phyloP scores from a whole-genome alignment of 2,797 vertebrate genomes.

The Furcifer pardalis region DNA sequence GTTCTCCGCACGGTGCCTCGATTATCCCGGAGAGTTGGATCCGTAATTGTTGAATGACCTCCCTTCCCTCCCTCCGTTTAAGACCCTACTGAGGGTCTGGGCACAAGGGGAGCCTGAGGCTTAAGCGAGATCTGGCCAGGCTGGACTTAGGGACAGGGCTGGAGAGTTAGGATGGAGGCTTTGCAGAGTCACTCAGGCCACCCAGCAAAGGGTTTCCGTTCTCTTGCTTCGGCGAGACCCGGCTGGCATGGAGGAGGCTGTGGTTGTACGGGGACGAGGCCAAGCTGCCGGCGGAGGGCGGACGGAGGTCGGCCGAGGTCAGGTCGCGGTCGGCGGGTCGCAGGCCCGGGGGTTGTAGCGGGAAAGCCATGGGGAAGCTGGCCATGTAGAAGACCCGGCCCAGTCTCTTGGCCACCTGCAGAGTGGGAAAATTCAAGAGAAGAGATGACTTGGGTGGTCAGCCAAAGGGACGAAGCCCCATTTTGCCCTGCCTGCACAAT shows the following conservation, averaged over 20 bases:
- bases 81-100: not conserved
- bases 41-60: not conserved
- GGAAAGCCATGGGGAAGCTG: constrained; percentile 91
- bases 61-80: too few species aligned
- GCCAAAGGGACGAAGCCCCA: too few species aligned
- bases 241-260: constrained; percentile 73
- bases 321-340: constrained; percentile 75
- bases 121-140: not conserved
- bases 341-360: constrained; percentile 85
- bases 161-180: constrained; percentile 83
- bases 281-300: constrained; percentile 83
- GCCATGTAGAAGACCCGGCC: constrained; percentile 96
- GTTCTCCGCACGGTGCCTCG: constrained; percentile 20
- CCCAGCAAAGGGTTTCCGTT: constrained; percentile 79
- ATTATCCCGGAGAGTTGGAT: not conserved
- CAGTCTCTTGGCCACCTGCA: constrained; percentile 90
- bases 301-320: constrained; percentile 77
- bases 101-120: not conserved
- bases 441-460: too few species aligned
- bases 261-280: constrained; percentile 82
- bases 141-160: not conserved
- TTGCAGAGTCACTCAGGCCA: constrained; percentile 78
- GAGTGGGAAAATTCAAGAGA: not conserved
- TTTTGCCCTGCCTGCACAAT: too few species aligned
- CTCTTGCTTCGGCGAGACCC: constrained; percentile 88